phyloP scores from a whole-genome alignment of 2,888 invertebrate genomes.

The Agonopterix arenella region DNA sequence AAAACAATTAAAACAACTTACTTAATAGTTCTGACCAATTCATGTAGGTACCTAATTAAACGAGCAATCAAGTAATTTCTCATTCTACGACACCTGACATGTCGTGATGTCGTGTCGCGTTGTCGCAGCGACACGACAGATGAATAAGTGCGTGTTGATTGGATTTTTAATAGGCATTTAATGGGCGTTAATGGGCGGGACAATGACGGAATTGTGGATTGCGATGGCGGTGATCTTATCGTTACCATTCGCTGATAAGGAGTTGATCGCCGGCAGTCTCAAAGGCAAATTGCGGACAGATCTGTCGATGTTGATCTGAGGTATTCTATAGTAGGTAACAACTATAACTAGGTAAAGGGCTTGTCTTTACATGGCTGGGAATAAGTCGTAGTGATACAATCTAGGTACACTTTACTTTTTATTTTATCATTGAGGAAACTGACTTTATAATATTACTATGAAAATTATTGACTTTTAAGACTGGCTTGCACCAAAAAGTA shows the following conservation, averaged over 20 bases:
- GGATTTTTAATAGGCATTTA: conserved; percentile 51
- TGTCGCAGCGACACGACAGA: conserved; percentile 41
- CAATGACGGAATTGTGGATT: conserved; percentile 66
- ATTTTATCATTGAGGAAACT: too few relatives aligned
- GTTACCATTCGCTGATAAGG: conserved; percentile 57
- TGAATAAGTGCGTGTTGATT: conserved; percentile 73
- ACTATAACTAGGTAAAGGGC: not conserved
- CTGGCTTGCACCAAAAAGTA: too few relatives aligned
- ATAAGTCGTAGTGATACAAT: conserved; percentile 2
- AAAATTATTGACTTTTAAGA: too few relatives aligned
- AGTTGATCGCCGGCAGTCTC: conserved; percentile 60
- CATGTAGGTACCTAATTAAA: conserved; percentile 35
- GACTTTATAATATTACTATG: too few relatives aligned
- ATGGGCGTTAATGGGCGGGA: conserved; percentile 71
- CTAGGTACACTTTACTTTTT: too few relatives aligned
- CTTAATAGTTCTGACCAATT: not conserved
- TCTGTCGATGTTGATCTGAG: conserved; percentile 25
- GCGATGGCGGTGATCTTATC: conserved; percentile 52
- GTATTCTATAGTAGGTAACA: conserved; percentile 4
- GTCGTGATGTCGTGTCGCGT: conserved; percentile 27
- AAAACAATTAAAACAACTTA: too few relatives aligned
- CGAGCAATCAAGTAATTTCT: conserved; percentile 56
- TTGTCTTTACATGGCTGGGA: too few relatives aligned
- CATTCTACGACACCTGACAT: conserved; percentile 43
- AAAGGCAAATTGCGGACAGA: conserved; percentile 69